Percentiles rank a stretch among this genome's conserved stretches.
Conservation (phyloP, 1,140 invertebrate species). For the Aphaenogaster rudis region DNA sequence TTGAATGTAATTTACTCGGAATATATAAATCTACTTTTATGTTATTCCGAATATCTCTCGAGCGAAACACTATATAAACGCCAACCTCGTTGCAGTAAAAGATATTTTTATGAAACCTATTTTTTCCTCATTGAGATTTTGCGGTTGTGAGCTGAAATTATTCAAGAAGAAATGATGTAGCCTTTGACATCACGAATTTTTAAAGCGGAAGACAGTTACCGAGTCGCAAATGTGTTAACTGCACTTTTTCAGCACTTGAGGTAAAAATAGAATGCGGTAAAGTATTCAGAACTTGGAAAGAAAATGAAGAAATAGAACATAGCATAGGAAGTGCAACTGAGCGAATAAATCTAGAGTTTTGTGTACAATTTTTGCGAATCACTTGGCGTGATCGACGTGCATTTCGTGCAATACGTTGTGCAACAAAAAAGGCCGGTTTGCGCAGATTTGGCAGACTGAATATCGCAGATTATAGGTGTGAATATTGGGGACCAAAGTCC, state of each 20-base stretch:
- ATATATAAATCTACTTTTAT: neutral
- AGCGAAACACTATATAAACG: neutral
- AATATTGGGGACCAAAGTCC: constrained; percentile 17
- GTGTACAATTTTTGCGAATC: neutral
- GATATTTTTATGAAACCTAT: constrained; percentile 8
- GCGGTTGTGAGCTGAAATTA: neutral
- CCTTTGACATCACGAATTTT: neutral
- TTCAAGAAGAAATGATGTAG: neutral
- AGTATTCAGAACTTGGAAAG: neutral
- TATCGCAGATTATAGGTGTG: constrained; percentile 2
- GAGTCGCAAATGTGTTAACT: neutral
- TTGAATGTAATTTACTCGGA: constrained; percentile 13
- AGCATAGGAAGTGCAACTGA: neutral
- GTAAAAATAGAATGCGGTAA: neutral
- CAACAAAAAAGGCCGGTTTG: constrained; percentile 22
- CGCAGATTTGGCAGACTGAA: neutral
- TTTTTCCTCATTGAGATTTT: constrained; percentile 9
- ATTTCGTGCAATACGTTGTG: neutral
- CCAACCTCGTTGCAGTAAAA: neutral
- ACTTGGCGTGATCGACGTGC: neutral
- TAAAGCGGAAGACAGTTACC: neutral
- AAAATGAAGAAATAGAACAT: neutral
- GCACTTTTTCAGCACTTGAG: neutral
- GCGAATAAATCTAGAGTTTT: neutral
- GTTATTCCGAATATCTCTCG: neutral